Evolutionary conservation across 2,888 invertebrate genomes (phyloP).

Genomic region (Tenthredo livida): DNA sequence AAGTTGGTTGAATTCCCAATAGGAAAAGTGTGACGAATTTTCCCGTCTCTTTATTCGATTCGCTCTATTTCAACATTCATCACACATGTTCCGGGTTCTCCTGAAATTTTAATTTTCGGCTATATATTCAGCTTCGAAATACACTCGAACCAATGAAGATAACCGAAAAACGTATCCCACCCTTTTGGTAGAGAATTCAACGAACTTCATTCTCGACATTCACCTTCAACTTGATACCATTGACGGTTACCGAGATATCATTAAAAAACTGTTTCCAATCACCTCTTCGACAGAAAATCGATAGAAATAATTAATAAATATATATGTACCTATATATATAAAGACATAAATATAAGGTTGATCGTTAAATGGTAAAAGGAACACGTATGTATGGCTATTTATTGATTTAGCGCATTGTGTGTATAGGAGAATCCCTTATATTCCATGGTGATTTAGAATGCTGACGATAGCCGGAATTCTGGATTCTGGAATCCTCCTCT

Average conservation of each 20-base stretch:
- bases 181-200: neutral
- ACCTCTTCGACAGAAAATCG: neutral
- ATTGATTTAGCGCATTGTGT: neutral
- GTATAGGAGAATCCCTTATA: neutral
- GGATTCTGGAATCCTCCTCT: neutral
- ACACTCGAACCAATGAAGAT: neutral
- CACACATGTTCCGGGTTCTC: too few relatives aligned
- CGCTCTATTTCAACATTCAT: too few relatives aligned
- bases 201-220: neutral
- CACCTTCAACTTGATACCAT: neutral
- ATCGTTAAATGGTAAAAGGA: slow-evolving; percentile 2
- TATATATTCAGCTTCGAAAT: neutral
- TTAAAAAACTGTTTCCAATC: neutral
- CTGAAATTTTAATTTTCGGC: neutral
- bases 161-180: neutral
- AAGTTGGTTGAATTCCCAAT: too few relatives aligned
- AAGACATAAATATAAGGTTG: neutral
- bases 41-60: too few relatives aligned
- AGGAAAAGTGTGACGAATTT: too few relatives aligned
- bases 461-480: slow-evolving; percentile 44
- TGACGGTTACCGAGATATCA: neutral
- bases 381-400: neutral
- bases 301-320: neutral
- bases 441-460: slow-evolving; percentile 39
- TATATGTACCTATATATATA: neutral